Evolutionary conservation across 2,113 vertebrate species (phyloP).

Genomic region (Crotalus helleri): DNA sequence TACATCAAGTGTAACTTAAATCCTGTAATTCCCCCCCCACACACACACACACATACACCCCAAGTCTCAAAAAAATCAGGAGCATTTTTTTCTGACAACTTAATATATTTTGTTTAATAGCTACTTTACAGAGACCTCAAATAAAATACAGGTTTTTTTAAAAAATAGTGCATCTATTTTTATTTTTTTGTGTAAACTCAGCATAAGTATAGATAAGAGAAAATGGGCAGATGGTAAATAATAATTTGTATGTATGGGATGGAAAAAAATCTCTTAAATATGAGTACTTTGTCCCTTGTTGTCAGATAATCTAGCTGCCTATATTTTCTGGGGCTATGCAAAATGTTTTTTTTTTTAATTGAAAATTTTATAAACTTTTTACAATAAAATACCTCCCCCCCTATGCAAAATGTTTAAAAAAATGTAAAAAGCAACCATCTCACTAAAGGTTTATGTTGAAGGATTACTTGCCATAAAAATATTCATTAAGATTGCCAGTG

Average conservation of each 20-base stretch:
- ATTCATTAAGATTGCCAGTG: neutral
- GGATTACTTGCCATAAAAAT: neutral
- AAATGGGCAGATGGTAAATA: slow-evolving; percentile 27
- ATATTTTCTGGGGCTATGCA: neutral
- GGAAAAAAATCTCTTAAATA: neutral
- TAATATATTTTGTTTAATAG: slow-evolving; percentile 28
- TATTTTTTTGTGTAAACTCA: slow-evolving; percentile 25
- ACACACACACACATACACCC: neutral
- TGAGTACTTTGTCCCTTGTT: neutral
- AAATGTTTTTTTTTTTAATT: too few species aligned
- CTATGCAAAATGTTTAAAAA: neutral
- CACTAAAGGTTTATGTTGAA: neutral
- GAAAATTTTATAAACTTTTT: too few species aligned
- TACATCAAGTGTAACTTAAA: slow-evolving; percentile 27
- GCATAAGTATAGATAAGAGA: slow-evolving; percentile 27
- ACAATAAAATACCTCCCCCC: too few species aligned
- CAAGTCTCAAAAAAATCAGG: slow-evolving; percentile 40
- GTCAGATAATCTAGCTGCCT: neutral
- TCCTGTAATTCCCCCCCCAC: slow-evolving; percentile 15
- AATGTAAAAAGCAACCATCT: neutral
- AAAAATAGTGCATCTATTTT: slow-evolving; percentile 48
- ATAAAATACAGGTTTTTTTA: slow-evolving; percentile 47
- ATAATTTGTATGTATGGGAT: neutral
- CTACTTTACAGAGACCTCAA: slow-evolving; percentile 44
- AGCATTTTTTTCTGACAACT: slow-evolving; percentile 45